Evolutionary conservation across 2,888 invertebrate genomes (phyloP).

Genomic region (Branchipolynoe longqiensis): DNA sequence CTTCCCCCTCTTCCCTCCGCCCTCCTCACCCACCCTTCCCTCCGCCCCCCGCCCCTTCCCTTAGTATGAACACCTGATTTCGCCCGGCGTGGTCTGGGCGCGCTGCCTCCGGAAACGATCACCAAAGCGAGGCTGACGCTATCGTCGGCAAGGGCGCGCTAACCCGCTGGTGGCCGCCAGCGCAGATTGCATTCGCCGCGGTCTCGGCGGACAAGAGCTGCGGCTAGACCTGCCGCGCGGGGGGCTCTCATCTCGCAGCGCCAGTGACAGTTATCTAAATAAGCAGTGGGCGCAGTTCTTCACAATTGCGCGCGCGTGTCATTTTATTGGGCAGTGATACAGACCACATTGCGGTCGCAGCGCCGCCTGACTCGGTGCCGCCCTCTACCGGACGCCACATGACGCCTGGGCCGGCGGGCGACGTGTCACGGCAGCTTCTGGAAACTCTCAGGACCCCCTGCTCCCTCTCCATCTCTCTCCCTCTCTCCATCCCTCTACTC

Average conservation of each 20-base stretch:
- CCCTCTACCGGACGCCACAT: conserved; percentile 12
- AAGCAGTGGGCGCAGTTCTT: not conserved
- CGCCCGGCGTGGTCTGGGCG: no score
- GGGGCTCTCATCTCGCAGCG: not conserved
- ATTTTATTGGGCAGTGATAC: conserved; percentile 25
- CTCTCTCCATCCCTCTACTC: no score
- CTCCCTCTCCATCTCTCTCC: no score
- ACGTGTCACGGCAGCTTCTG: conserved; percentile 13
- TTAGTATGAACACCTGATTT: no score
- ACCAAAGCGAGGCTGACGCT: no score
- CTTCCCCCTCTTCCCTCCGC: no score
- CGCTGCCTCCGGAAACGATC: no score
- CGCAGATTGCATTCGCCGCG: not conserved
- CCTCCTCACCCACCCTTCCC: no score
- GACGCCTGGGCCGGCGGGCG: not conserved
- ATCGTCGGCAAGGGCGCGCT: no score
- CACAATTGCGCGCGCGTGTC: not conserved
- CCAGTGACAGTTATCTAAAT: conserved; percentile 27
- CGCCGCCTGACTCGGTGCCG: conserved; percentile 4
- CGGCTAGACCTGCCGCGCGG: not conserved
- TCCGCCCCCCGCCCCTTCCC: no score
- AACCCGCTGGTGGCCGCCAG: not conserved
- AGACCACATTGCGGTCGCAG: conserved; percentile 9
- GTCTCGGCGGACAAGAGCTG: not conserved
- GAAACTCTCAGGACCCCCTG: not conserved